Evolutionary conservation across 2,113 vertebrate species (phyloP).

Genomic region (Xiphophorus couchianus): DNA sequence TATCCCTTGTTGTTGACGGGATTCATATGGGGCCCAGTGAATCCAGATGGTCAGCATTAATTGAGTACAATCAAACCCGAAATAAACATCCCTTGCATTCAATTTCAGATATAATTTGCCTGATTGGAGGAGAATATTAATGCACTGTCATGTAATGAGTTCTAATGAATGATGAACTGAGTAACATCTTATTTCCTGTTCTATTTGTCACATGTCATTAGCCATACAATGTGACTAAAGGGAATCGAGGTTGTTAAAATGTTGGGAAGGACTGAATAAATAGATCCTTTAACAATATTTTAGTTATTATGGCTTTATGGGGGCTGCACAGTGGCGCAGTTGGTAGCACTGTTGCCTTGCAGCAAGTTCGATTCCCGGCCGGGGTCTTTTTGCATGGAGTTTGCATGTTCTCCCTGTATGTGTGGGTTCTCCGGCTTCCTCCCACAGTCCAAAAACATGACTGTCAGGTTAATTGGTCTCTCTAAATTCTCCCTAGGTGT

Average conservation of each 20-base stretch:
- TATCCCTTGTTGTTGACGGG: conserved; percentile 35
- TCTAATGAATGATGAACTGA: conserved; percentile 55
- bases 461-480: no score
- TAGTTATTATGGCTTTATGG: neutral
- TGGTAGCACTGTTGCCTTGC: no score
- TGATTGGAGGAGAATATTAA: conserved; percentile 77
- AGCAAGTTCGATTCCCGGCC: no score
- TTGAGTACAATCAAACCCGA: conserved; percentile 52
- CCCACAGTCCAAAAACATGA: no score
- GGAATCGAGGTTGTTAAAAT: conserved; percentile 37
- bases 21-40: conserved; percentile 21
- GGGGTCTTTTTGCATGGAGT: no score
- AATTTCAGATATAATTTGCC: conserved; percentile 58
- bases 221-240: conserved; percentile 42
- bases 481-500: no score
- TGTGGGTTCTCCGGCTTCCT: no score
- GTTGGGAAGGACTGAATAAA: conserved; percentile 36
- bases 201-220: conserved; percentile 66
- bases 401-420: no score
- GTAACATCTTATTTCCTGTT: conserved; percentile 66
- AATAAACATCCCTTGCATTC: conserved; percentile 57
- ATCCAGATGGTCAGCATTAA: conserved; percentile 62
- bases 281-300: conserved; percentile 18
- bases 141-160: conserved; percentile 65
- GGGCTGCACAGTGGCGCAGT: no score